Evolutionary conservation across 1,140 invertebrate genomes (phyloP), one percentile per base, ranked within the genome.

Genomic region (Adoxophyes honmai): DNA sequence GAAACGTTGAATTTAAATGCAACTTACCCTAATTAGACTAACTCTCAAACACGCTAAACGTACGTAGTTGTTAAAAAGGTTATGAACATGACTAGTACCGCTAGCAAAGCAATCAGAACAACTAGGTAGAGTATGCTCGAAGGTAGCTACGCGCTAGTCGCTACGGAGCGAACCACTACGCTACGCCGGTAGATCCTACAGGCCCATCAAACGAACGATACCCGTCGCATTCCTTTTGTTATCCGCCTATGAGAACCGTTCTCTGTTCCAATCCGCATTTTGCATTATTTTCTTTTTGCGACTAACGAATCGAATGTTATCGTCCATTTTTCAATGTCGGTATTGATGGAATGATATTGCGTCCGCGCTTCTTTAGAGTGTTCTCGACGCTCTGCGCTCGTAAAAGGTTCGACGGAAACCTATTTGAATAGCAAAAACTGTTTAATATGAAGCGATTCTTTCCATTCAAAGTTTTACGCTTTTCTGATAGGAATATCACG

Each of bases 301-400:
- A 70, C 75, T 75, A 80, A 80, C 81, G 81, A 86, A 87, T 84
- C 64, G 75, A 73, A 79, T 80, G 80, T 77, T 79, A 15, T 73
- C 71, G 68, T 78, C 66, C 73, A 63, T 68, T 59, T 75, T 78
- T 66, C 70, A 64, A 68, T 68, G 59, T 67, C 63, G 68, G 74
- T 78, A 75, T 77, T 69, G 73, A 74, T 65, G 60, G 42, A 35
- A 36, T 34, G 33, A 35, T 53, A 35, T 35, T 53, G 33, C 34
- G 33, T 21, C 18, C 34, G 16, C 28, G 9, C 9, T 38, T n/a
- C 36, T 38, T 38, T 14, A 1, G 13, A 34, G 21, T 38, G 36
- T 33, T 52, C 34, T 53, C 21, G 13, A 16, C 52, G 34, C 10
- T 18, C 28, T 0, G 33, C 15, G 13, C 34, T 53, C 34, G 52